A percentile compares a stretch with the other conserved stretches of the same genome.
phyloP scores from a whole-genome alignment of 2,888 invertebrate species.

The Lysandra bellargus region DNA sequence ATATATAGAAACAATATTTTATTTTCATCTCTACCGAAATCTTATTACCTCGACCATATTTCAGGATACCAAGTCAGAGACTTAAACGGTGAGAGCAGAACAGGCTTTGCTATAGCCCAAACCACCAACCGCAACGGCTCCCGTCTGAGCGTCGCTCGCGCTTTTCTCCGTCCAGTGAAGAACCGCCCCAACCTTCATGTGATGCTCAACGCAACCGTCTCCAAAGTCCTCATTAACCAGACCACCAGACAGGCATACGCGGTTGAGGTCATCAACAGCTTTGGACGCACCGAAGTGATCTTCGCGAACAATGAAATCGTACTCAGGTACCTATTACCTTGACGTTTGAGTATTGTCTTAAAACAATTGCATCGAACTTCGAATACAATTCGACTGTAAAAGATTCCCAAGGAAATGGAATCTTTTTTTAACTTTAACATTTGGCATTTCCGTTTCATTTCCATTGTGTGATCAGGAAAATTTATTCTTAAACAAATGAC shows the following conservation, averaged over 20 bases:
- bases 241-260: slow-evolving; percentile 87
- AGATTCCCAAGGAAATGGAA: background rate
- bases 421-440: background rate
- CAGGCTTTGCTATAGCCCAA: slow-evolving; percentile 93
- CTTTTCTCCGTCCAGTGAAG: slow-evolving; percentile 90
- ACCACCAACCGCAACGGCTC: slow-evolving; percentile 93
- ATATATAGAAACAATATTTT: too few species aligned
- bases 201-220: slow-evolving; percentile 90
- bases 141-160: slow-evolving; percentile 88
- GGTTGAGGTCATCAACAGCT: slow-evolving; percentile 84
- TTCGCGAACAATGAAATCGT: slow-evolving; percentile 86
- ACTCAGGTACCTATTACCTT: slow-evolving; percentile 58
- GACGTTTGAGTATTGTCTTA: background rate
- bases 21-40: too few species aligned
- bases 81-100: slow-evolving; percentile 88
- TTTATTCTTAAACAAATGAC: background rate
- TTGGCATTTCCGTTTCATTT: background rate
- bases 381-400: background rate
- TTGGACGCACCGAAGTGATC: slow-evolving; percentile 79
- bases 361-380: background rate
- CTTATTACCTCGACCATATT: slow-evolving; percentile 11
- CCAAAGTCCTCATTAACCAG: slow-evolving; percentile 87
- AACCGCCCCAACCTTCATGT: slow-evolving; percentile 89
- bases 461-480: background rate
- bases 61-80: slow-evolving; percentile 87